Percentiles rank a stretch among this genome's conserved stretches.
These are phyloP conservation scores for Drosophila leontia DNA, from an alignment of 1,140 invertebrate species.

Conservation along the genomic window DNA sequence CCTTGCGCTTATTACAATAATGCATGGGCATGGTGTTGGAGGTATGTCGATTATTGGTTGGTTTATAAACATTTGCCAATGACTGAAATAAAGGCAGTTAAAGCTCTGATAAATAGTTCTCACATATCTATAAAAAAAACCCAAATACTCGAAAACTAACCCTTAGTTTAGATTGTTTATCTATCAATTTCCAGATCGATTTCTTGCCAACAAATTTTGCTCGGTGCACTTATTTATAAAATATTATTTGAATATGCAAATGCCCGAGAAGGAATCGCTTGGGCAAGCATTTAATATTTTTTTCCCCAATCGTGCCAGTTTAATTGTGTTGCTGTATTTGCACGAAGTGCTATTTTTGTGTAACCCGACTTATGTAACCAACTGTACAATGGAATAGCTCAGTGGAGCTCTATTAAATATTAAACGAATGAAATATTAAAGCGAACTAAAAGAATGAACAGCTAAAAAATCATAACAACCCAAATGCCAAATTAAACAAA, in stretches of 20 bases:
- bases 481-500: slow-evolving; percentile 73
- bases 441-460: slow-evolving; percentile 59
- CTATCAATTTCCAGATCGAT: not conserved
- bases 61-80: not conserved
- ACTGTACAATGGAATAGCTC: slow-evolving; percentile 55
- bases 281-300: slow-evolving; percentile 48
- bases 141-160: too few relatives aligned
- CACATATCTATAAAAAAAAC: not conserved
- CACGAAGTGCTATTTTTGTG: slow-evolving; percentile 26
- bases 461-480: slow-evolving; percentile 69
- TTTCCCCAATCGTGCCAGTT: slow-evolving; percentile 38
- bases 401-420: slow-evolving; percentile 63
- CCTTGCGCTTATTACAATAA: slow-evolving; percentile 13
- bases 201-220: not conserved
- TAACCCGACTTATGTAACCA: slow-evolving; percentile 64
- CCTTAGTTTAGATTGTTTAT: too few relatives aligned
- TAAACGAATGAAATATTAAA: slow-evolving; percentile 75
- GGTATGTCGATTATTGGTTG: not conserved
- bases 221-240: slow-evolving; percentile 54
- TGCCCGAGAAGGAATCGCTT: slow-evolving; percentile 39
- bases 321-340: slow-evolving; percentile 40
- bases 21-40: not conserved
- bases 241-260: slow-evolving; percentile 81
- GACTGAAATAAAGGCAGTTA: not conserved
- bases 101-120: not conserved